Conservation (phyloP, 2,888 invertebrate genomes). For the Drosophila yooni region DNA sequence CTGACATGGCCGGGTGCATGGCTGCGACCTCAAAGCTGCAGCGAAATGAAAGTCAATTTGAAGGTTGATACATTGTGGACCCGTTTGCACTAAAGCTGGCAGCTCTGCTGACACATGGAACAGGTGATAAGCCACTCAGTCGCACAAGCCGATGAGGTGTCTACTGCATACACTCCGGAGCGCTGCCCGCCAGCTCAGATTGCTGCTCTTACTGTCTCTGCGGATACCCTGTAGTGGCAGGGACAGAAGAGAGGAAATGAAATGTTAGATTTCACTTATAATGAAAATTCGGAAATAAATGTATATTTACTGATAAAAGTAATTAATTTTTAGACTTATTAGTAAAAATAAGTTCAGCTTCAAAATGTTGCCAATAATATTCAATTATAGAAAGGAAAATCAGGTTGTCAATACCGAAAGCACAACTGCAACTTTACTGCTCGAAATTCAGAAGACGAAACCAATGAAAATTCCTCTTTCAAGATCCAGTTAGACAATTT, state of each 20-base stretch:
- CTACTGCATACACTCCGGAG: conserved; percentile 20
- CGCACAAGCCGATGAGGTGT: conserved; percentile 62
- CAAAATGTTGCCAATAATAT: not conserved
- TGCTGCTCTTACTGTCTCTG: not conserved
- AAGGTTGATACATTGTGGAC: conserved; percentile 74
- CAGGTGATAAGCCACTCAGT: conserved; percentile 74
- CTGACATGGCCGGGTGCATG: conserved; percentile 42
- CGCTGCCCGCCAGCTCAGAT: not conserved
- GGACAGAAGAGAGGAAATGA: too few species aligned
- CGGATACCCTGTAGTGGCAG: conserved; percentile 9
- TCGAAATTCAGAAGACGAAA: not conserved
- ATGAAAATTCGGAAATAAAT: not conserved
- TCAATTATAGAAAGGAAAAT: not conserved
- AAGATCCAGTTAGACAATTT: not conserved
- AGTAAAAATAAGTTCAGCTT: fast-evolving
- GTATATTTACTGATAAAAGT: not conserved
- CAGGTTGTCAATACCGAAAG: fast-evolving
- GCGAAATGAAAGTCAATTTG: conserved; percentile 75
- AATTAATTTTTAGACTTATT: not conserved
- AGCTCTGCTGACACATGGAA: conserved; percentile 66
- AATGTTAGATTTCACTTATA: not conserved
- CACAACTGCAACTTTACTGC: not conserved
- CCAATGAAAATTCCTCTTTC: not conserved
- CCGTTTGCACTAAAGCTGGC: conserved; percentile 60
- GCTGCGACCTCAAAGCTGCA: conserved; percentile 75